Evolutionary conservation across 2,888 invertebrate genomes (phyloP), one percentile per base, ranked within the genome.

Genomic region (Homarus gammarus): DNA sequence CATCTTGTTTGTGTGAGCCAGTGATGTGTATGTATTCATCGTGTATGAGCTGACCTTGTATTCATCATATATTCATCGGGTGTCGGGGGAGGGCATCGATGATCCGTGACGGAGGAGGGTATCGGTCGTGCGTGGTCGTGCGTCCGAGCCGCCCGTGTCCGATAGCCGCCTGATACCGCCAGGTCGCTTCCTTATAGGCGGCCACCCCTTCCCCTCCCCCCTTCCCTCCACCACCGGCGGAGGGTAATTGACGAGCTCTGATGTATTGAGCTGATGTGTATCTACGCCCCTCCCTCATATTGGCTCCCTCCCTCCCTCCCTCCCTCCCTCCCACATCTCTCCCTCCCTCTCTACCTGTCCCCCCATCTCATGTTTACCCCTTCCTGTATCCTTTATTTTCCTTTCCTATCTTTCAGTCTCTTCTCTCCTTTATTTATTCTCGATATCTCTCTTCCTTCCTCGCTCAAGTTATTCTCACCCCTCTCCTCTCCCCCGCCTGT

Each of bases 191-290:
- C 75, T 38, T 38, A 75, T 75, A 75, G 38, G 75, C n/a, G 15
- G 40, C 15, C 75, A 5, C 44, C 12, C 44, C 44, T 44, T 44
- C 56, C 56, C 56, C 56, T 18, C 56, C 56, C 15, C 22, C 22
- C 15, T 22, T 12, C 15, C 56, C 56, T 5, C 56, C 56, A 56
- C 56, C 56, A 56, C 5, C 56, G 22, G 5, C 56, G 22, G 22
- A 12, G 31, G 51, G 51, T 78, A 78, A 78, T 78, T 78, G 78
- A 78, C 78, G 78, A 78, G 33, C 8, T 31, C 8, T 78, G 78
- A 78, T 78, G 78, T 51, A 78, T 78, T 78, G 78, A 33, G 51
- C 12, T 78, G 78, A 78, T 78, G 31, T 1, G 51, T 31, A 78
- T 81, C 81, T 79, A 51, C 49, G 12, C 18, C 44, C 27, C 79